Evolutionary conservation across 2,888 invertebrate genomes (phyloP), one percentile per base, ranked within the genome.

Genomic region (Erannis defoliaria): DNA sequence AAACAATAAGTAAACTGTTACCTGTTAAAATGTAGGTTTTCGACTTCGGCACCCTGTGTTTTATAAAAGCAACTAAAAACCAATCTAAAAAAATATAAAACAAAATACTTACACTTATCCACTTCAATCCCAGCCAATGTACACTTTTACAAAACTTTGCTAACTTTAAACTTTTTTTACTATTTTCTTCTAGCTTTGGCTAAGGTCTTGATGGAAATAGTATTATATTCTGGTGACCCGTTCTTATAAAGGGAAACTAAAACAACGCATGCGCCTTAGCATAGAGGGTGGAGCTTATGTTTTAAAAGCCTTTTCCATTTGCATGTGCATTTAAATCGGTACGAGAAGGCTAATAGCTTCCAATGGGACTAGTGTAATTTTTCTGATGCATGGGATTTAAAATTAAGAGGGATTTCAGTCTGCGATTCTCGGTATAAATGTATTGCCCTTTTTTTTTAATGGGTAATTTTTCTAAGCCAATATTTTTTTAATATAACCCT

Each of bases 191-290:
- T 58, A 67, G 55, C 56, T 61, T 66, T 67, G 71, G 67, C 68
- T 72, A 64, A 67, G 66, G 66, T 71, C 76, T 76, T 80, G 79
- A 81, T 82, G 85, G 86, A 85, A 90, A 88, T 92, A 90, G 65
- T 78, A 66, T 48, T 66, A 53, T 65, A 35, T 54, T 66, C 70
- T 60, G 60, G 60, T 51, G 64, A 56, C 64, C 56, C 57, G 71
- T 74, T 62, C 84, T 89, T 91, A 83, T 91, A 91, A 89, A 90
- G 72, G 62, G 60, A 40, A 58, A 37, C 55, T 43, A 53, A 12
- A 26, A 38, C 29, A 63, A 72, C 89, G 89, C 91, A 85, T 84
- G 91, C 90, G 89, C 67, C 31, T 6, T 48, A 21, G 48, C 48
- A 35, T 33, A 51, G 35, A 68, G 72, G 86, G 84, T 78, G 79